phyloP scores from a whole-genome alignment of 2,113 vertebrate genomes.

The Channa maculata region DNA sequence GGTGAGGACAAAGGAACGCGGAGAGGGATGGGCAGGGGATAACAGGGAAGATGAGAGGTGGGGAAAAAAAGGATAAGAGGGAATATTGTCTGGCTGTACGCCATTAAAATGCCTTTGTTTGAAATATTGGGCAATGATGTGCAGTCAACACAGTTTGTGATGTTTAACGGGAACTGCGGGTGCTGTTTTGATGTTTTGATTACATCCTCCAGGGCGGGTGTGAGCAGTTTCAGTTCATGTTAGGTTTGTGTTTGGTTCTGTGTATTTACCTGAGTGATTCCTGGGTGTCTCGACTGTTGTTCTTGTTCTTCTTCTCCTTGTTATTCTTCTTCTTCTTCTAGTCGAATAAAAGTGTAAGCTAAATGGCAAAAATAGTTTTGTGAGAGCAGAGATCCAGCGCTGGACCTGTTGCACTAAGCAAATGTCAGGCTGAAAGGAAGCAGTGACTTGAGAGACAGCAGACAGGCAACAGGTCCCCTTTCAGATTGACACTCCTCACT shows the following conservation, averaged over 20 bases:
- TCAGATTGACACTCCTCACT: slow-evolving; percentile 74
- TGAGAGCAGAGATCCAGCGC: neutral
- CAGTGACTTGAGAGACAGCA: slow-evolving; percentile 60
- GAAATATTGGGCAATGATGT: slow-evolving; percentile 61
- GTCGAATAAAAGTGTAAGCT: neutral
- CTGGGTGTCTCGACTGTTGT: too few species aligned
- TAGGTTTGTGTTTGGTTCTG: neutral
- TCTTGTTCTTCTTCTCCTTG: too few species aligned
- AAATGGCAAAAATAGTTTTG: neutral
- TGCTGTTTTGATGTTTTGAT: slow-evolving; percentile 28
- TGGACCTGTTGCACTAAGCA: slow-evolving; percentile 19
- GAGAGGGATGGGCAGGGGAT: slow-evolving; percentile 77
- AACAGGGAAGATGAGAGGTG: slow-evolving; percentile 76
- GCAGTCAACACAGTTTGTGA: slow-evolving; percentile 38
- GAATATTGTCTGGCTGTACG: slow-evolving; percentile 71
- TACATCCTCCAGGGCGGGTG: neutral
- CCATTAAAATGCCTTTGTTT: slow-evolving; percentile 68
- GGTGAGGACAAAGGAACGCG: slow-evolving; percentile 78
- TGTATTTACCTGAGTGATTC: neutral
- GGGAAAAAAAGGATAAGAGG: slow-evolving; percentile 63
- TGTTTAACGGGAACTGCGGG: neutral
- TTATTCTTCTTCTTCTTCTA: neutral
- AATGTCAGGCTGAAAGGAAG: slow-evolving; percentile 59
- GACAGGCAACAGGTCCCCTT: slow-evolving; percentile 70
- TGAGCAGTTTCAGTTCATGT: neutral